phyloP scores from a whole-genome alignment of 2,113 vertebrate species.

The Sceloporus tristichus region DNA sequence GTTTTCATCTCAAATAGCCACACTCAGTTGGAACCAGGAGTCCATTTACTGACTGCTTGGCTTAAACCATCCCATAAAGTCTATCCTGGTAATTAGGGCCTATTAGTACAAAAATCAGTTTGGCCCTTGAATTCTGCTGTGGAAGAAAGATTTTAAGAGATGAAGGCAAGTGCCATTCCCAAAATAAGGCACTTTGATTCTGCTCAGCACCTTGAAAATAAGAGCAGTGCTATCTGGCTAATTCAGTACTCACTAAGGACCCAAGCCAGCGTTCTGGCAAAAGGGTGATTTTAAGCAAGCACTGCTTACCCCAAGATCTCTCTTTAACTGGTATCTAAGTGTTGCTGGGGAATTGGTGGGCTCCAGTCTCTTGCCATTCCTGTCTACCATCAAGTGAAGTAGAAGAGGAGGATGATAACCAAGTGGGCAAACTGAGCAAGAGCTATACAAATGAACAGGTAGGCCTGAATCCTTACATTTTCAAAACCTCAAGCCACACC shows the following conservation, averaged over 20 bases:
- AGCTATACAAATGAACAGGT: too few relatives aligned
- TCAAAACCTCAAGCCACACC: not conserved
- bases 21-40: not conserved
- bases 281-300: not conserved
- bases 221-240: not conserved
- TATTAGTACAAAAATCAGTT: not conserved
- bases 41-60: not conserved
- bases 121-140: not conserved
- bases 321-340: not conserved
- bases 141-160: not conserved
- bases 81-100: too few relatives aligned
- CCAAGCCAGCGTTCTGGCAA: not conserved
- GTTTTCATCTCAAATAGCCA: not conserved
- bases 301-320: not conserved
- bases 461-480: not conserved
- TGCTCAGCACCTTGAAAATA: not conserved
- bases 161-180: not conserved
- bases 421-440: too few relatives aligned
- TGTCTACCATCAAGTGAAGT: not conserved
- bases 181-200: constrained; percentile 11
- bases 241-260: not conserved
- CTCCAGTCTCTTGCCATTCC: not conserved
- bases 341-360: not conserved
- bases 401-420: not conserved
- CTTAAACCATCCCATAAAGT: not conserved